Base-by-base conservation (phyloP, 2,888 invertebrate species). In the Mimachlamys varia region DNA sequence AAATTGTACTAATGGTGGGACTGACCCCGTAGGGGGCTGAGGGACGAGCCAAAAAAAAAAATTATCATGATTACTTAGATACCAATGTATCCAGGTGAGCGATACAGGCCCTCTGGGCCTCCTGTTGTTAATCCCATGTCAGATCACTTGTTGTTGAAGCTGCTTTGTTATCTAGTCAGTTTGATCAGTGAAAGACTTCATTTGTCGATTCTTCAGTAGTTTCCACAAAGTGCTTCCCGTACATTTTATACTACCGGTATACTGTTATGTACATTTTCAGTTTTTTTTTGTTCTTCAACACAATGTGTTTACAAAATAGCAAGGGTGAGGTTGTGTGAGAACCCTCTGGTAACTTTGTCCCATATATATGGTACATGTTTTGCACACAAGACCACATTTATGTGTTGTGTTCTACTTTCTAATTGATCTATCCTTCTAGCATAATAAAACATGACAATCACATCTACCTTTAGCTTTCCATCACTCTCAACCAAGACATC, bases 101-200 rank as follows among this genome's bases (percentile, higher is more conserved):
- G n/a, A n/a, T n/a, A n/a, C n/a, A n/a, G n/a, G n/a, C n/a, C n/a
- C n/a, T n/a, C n/a, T n/a, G n/a, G n/a, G n/a, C n/a, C n/a, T n/a
- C n/a, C n/a, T n/a, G n/a, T n/a, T 53, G 53, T 53, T 53, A 53
- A 1, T 55, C n/a, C 33, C 27, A 37, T 17, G 27, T 55, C 88
- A 88, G 53, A 53, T n/a, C n/a, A n/a, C 88, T 27, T 88, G 50
- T 53, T 53, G 44, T 62, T 62, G n/a, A 62, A 53, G 13, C 53
- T 53, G 58, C 58, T 76, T 76, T 76, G 76, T 76, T 76, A 76
- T 76, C 76, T 76, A 76, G 76, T 76, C 76, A 76, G 58, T 58
- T 19, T 58, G 19, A 58, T 58, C 58, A 22, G 58, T 58, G 7
- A 58, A 58, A 1, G 7, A 58, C 19, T 58, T 19, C n/a, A 22